A percentile compares a stretch with the other conserved stretches of the same genome.
Evolutionary conservation across 2,113 vertebrate species (phyloP).

Genomic region (Anolis carolinensis): DNA sequence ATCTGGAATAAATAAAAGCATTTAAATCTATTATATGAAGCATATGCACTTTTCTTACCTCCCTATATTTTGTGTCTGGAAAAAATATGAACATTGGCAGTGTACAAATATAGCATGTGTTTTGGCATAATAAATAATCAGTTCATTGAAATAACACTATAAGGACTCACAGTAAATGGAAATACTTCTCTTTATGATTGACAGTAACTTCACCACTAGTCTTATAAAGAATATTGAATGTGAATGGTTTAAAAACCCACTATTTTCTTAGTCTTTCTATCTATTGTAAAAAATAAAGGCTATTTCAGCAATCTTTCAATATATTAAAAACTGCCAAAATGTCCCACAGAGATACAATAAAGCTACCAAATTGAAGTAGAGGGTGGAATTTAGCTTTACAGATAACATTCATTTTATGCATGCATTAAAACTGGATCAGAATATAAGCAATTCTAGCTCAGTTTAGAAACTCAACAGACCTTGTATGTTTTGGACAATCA

Average conservation of each 20-base stretch:
- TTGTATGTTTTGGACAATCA: constrained; percentile 31
- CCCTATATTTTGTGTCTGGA: background rate
- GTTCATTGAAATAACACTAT: background rate
- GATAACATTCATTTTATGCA: constrained; percentile 7
- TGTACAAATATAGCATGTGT: background rate
- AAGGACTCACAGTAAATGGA: background rate
- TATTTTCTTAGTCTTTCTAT: background rate
- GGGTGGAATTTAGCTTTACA: constrained; percentile 13
- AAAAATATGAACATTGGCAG: background rate
- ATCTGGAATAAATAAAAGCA: background rate
- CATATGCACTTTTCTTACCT: background rate
- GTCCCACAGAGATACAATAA: constrained; percentile 12
- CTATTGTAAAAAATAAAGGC: constrained; percentile 4
- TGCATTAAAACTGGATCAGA: constrained; percentile 34
- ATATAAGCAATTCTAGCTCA: constrained; percentile 29
- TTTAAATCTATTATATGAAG: background rate
- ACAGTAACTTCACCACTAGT: background rate
- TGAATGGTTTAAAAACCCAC: background rate
- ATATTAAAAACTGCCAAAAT: background rate
- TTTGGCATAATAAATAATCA: background rate
- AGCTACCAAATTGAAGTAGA: constrained; percentile 12
- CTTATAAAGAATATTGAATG: background rate
- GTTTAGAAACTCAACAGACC: constrained; percentile 34
- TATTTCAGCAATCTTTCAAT: constrained; percentile 2
- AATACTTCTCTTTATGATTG: constrained; percentile 12